These are phyloP conservation scores for Upupa epops DNA, from an alignment of 2,113 vertebrate genomes.

Conservation along the genomic window DNA sequence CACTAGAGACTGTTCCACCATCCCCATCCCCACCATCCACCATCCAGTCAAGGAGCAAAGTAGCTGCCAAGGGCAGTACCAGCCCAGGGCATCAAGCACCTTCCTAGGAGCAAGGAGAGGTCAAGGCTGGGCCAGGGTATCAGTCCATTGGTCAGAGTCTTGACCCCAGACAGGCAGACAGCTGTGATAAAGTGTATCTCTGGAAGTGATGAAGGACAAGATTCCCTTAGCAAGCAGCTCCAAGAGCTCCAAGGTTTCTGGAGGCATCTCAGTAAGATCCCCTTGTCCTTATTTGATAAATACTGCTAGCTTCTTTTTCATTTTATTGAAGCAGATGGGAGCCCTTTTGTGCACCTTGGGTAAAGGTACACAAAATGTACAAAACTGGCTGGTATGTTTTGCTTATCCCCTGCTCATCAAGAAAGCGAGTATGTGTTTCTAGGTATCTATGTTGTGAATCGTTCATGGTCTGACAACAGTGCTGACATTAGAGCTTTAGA, in stretches of 20 bases:
- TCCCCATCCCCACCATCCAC: no score
- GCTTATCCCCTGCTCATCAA: not conserved
- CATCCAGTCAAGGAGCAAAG: not conserved
- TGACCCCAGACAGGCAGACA: not conserved
- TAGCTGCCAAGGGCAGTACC: not conserved
- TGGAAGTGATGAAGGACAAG: not conserved
- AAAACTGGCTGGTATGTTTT: not conserved
- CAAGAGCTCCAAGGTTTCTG: not conserved
- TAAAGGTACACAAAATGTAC: not conserved
- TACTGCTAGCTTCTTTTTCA: not conserved
- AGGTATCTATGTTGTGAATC: not conserved
- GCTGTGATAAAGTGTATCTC: not conserved
- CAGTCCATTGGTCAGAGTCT: rapidly evolving
- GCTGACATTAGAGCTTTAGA: not conserved
- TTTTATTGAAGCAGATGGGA: not conserved
- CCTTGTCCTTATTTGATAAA: not conserved
- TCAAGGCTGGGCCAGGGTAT: no score
- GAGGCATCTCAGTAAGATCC: not conserved
- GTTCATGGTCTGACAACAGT: not conserved
- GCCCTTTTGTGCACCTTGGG: no score
- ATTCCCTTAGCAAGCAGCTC: not conserved
- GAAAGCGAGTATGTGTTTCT: not conserved
- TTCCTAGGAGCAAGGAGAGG: not conserved
- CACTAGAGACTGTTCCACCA: rapidly evolving
- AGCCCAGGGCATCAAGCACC: rapidly evolving